These are phyloP conservation scores for Rhopalosiphum padi DNA, from an alignment of 1,140 invertebrate genomes.

Conservation along the genomic window DNA sequence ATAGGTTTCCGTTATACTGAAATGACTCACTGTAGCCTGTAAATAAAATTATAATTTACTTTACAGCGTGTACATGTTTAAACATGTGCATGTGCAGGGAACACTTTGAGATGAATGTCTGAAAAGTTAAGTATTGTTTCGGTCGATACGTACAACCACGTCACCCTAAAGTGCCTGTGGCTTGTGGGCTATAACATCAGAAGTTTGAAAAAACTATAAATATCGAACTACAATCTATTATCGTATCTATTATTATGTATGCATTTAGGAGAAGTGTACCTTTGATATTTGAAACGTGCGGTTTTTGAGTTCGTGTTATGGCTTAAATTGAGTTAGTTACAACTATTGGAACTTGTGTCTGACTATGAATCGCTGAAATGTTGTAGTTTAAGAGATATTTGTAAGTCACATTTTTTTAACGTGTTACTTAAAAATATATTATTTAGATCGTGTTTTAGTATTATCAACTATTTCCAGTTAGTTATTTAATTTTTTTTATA, in stretches of 20 bases:
- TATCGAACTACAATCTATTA: too few relatives aligned
- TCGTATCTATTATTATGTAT: too few relatives aligned
- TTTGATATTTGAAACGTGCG: too few relatives aligned
- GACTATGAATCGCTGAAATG: neutral
- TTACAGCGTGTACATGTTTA: neutral
- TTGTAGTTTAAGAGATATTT: neutral
- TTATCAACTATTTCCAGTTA: neutral
- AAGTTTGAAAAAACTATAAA: too few relatives aligned
- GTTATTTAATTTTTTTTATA: neutral
- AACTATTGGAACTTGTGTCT: neutral
- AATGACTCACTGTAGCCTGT: neutral
- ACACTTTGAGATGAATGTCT: neutral
- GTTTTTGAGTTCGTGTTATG: neutral
- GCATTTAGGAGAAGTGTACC: too few relatives aligned
- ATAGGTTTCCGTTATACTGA: neutral
- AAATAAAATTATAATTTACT: neutral
- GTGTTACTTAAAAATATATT: neutral
- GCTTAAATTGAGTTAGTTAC: neutral
- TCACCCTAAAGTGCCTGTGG: too few relatives aligned
- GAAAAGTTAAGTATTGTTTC: neutral
- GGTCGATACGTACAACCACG: too few relatives aligned
- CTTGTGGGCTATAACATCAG: too few relatives aligned
- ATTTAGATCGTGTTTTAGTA: neutral
- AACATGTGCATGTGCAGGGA: neutral
- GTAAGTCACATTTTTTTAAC: neutral